A percentile compares a stretch with the other conserved stretches of the same genome.
These are phyloP conservation scores for Acyrthosiphon pisum DNA, from an alignment of 1,140 invertebrate species.

Conservation along the genomic window DNA sequence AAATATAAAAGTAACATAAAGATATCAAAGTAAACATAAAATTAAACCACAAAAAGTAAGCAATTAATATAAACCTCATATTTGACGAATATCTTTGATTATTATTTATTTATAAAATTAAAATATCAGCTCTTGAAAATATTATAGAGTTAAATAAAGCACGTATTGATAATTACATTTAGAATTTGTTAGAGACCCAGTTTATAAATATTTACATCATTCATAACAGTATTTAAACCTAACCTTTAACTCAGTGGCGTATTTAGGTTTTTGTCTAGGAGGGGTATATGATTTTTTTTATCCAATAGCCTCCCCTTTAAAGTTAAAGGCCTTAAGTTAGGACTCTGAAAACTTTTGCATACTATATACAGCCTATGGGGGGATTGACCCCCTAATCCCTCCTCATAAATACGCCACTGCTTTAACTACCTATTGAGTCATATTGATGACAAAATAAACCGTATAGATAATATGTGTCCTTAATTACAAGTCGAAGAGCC, in stretches of 20 bases:
- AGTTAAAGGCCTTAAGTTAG: too few relatives aligned
- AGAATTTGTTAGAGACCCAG: too few relatives aligned
- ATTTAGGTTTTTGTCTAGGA: too few relatives aligned
- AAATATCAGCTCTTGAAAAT: constrained; percentile 15
- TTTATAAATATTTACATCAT: too few relatives aligned
- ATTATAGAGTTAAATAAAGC: constrained; percentile 33
- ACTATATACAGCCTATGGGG: too few relatives aligned
- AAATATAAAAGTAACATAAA: constrained; percentile 12
- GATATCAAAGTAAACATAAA: constrained; percentile 17
- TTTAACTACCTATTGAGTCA: background rate
- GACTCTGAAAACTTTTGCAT: too few relatives aligned
- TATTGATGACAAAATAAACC: background rate
- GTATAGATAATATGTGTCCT: background rate
- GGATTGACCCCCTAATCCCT: too few relatives aligned
- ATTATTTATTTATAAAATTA: constrained; percentile 30
- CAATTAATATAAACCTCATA: background rate
- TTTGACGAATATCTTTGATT: constrained; percentile 23
- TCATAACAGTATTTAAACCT: too few relatives aligned
- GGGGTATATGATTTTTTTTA: too few relatives aligned
- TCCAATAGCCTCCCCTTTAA: too few relatives aligned
- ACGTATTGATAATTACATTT: constrained; percentile 8
- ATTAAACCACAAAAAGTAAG: background rate
- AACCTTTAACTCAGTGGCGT: too few relatives aligned
- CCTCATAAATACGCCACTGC: too few relatives aligned
- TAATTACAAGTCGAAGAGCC: background rate